Evolutionary conservation across 2,888 invertebrate species (phyloP).

Genomic region (Drosophila mimica): DNA sequence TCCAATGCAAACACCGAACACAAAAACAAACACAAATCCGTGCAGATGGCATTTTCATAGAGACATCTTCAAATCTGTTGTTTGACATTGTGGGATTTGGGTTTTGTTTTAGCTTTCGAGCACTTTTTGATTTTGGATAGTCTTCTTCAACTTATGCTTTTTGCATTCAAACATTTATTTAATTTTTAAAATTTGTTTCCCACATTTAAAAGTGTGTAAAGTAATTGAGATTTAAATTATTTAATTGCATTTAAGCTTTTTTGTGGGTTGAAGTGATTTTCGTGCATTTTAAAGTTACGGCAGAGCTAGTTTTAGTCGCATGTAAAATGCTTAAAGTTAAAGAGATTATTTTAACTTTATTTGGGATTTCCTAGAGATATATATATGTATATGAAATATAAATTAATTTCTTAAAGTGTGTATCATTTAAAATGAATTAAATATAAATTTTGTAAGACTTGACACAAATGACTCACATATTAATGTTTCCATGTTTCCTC

Average conservation of each 20-base stretch:
- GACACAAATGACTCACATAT: background rate
- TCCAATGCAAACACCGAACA: constrained; percentile 12
- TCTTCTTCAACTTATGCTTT: constrained; percentile 16
- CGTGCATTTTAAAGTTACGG: background rate
- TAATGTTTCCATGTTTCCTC: background rate
- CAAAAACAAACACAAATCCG: constrained; percentile 16
- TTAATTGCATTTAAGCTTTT: constrained; percentile 12
- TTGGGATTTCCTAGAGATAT: background rate
- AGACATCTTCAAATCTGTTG: constrained; percentile 7
- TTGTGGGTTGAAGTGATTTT: background rate
- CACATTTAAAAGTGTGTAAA: constrained; percentile 9
- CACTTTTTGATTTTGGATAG: constrained; percentile 10
- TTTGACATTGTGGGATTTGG: constrained; percentile 3
- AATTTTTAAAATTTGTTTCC: constrained; percentile 14
- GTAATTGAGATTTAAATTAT: constrained; percentile 3
- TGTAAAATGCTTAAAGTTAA: background rate
- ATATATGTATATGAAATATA: background rate
- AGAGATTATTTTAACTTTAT: background rate
- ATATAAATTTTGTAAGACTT: background rate
- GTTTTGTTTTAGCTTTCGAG: constrained; percentile 19
- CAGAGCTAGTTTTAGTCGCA: background rate
- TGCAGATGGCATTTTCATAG: constrained; percentile 12
- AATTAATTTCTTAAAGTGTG: background rate
- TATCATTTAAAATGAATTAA: background rate
- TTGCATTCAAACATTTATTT: constrained; percentile 33